Base-by-base conservation (phyloP, 1,140 invertebrate species). In the Spodoptera frugiperda region DNA sequence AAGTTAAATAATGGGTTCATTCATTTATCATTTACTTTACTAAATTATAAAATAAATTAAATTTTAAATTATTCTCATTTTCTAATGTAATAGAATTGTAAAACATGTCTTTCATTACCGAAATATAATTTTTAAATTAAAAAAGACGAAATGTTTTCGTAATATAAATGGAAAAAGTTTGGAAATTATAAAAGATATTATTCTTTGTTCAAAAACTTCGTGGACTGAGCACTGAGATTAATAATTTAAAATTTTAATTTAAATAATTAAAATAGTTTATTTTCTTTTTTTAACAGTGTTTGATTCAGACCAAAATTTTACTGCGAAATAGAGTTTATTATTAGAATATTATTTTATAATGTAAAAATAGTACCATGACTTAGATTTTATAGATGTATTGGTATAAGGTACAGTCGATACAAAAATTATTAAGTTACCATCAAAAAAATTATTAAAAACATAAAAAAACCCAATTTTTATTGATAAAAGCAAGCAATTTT, bases 341-440 rank as follows among this genome's bases (percentile, higher is more conserved):
- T 59, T 59, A 59, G 30, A 9, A 11, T 59, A 39, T 59, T 73
- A 61, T 59, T 73, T 73, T 49, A n/a, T 30, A 49, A 14, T 73
- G 30, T 59, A 59, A 61, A 48, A n/a, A 25, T 59, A 73, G 51
- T 63, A 51, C 55, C 59, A 67, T 54, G 61, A 63, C 25, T 44
- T 75, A 75, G 57, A 67, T 67, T 67, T 67, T 46, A 54, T 57
- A 61, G 15, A 51, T 74, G n/a, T n/a, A 25, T 74, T 48, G 5
- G 33, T 39, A 33, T 63, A 49, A 49, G 48, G 25, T 44, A 55
- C 68, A 71, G 30, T 53, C 68, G 51, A 6, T 70, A 54, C 17
- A 39, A 53, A 17, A n/a, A 54, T 25, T 54, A 6, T 71, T 71
- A 61, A 73, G 70, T 72, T 59, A 72, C 70, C 70, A 72, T 46